phyloP scores from a whole-genome alignment of 2,888 invertebrate species.

The Ectobius pallidus region DNA sequence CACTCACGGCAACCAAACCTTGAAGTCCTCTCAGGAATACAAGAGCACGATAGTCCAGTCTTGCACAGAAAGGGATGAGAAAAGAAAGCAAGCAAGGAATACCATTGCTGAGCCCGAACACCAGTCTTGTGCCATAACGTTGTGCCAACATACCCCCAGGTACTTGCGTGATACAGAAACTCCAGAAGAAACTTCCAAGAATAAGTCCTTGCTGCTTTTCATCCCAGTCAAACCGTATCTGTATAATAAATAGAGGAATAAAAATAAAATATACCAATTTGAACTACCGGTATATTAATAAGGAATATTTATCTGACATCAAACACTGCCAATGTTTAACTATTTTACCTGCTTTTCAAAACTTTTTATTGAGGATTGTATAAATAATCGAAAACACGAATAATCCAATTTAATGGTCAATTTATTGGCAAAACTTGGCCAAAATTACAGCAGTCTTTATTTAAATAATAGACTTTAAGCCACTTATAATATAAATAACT shows the following conservation, averaged over 20 bases:
- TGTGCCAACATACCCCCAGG: slow-evolving; percentile 74
- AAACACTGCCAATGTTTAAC: no score
- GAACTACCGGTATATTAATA: no score
- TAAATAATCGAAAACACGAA: no score
- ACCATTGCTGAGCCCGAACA: slow-evolving; percentile 72
- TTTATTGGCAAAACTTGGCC: no score
- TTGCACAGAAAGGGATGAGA: slow-evolving; percentile 68
- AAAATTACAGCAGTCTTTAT: no score
- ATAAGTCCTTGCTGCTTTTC: slow-evolving; percentile 68
- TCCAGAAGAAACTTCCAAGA: slow-evolving; percentile 74
- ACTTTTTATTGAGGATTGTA: no score
- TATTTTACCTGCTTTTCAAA: no score
- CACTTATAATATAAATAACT: no score
- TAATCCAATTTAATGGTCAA: no score
- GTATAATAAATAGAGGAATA: neutral
- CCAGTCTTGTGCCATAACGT: slow-evolving; percentile 71
- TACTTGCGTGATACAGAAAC: slow-evolving; percentile 73
- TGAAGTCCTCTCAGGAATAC: slow-evolving; percentile 67
- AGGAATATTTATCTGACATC: no score
- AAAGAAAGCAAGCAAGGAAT: slow-evolving; percentile 68
- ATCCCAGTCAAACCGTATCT: slow-evolving; percentile 65
- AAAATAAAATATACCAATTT: no score
- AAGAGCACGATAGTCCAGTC: slow-evolving; percentile 61
- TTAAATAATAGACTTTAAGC: no score
- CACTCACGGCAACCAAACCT: slow-evolving; percentile 71